Evolutionary conservation across 2,888 invertebrate genomes (phyloP), one percentile per base, ranked within the genome.

Genomic region (Cephus rjabovi): DNA sequence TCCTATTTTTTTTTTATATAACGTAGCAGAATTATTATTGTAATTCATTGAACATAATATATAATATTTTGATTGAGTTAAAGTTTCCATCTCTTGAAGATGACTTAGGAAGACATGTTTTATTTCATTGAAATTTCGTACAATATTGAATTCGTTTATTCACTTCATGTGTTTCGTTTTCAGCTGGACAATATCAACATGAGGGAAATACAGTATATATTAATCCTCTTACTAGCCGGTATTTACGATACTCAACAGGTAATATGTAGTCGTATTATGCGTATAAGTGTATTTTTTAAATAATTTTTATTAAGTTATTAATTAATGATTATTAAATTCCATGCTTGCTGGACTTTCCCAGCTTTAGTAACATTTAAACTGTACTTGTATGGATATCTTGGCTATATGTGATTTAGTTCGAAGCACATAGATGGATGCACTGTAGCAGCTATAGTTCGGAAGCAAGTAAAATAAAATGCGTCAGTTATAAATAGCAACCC

Each of bases 201-300:
- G 56, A 56, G 23, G 23, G 6, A 56, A 56, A 56, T 56, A 9
- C 23, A 23, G 9, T 23, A 56, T 56, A 56, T 11, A 71, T 71
- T 34, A 34, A 4, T 71, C 4, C 31, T 71, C 2, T 34, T 71
- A 15, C 1, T 34, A 23, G 71, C 31, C 31, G 71, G 71, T 34
- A 31, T 71, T 71, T 71, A 71, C 71, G 15, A 71, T 12, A 33
- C 71, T 34, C n/a, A 71, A 34, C 71, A 71, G 71, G 71, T 71
- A 71, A 71, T 12, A 12, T 12, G 12, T 15, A 11, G 0, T 56
- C 23, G 23, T 56, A 56, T 23, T 0, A 56, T 56, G 2, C 9
- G 56, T 56, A 56, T 9, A 56, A 23, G 9, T 23, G 1, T 15
- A 56, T 56, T 56, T 1, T 40, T 3, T 15, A 9, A 23, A 56